Evolutionary conservation across 1,140 invertebrate genomes (phyloP).

Genomic region (Oedothorax gibbosus): DNA sequence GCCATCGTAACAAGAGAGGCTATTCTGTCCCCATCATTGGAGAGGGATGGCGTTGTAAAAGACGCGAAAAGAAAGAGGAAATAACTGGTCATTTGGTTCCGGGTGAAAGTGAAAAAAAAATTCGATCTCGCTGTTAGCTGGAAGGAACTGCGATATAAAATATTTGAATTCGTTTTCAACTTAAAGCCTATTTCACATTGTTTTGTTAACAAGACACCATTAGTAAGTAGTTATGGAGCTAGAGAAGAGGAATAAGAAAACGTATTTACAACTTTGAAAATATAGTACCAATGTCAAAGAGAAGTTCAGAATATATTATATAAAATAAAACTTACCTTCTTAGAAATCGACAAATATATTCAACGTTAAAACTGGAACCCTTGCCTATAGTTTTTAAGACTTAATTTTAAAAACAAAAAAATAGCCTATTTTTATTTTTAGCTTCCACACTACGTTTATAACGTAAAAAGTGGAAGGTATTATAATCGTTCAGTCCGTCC

Average conservation of each 20-base stretch:
- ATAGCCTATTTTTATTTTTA: no score
- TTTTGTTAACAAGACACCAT: constrained; percentile 23
- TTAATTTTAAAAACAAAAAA: no score
- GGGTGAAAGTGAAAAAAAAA: constrained; percentile 7
- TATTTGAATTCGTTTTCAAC: constrained; percentile 40
- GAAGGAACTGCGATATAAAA: constrained; percentile 50
- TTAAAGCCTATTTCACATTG: neutral
- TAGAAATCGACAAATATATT: no score
- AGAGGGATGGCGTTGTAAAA: constrained; percentile 15
- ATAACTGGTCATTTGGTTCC: neutral
- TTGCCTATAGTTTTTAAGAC: no score
- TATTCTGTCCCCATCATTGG: constrained; percentile 41
- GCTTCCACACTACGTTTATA: no score
- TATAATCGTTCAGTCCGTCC: no score
- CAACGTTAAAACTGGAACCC: no score
- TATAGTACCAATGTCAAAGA: no score
- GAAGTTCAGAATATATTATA: no score
- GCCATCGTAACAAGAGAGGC: constrained; percentile 24
- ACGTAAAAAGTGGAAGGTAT: no score
- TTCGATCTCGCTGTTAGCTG: constrained; percentile 42
- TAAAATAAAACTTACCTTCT: no score
- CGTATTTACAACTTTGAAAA: neutral
- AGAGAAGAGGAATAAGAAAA: neutral
- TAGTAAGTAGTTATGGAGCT: constrained; percentile 26
- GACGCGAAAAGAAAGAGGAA: constrained; percentile 23